A percentile compares a stretch with the other conserved stretches of the same genome.
Evolutionary conservation across 2,797 vertebrate species (phyloP).

Genomic region (Coregonus ussuriensis): DNA sequence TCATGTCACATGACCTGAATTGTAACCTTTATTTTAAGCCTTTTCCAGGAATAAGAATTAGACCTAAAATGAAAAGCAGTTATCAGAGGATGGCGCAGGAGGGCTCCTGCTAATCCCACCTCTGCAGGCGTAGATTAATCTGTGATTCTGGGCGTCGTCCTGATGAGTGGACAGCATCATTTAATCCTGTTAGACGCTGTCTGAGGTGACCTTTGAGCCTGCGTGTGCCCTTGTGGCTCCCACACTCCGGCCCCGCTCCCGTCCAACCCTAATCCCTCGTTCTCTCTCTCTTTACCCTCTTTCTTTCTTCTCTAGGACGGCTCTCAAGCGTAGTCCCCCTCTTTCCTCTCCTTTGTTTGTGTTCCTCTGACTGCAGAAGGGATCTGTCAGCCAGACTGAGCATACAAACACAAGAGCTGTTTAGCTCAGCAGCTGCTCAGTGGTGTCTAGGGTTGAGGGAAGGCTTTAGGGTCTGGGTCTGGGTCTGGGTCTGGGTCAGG

Average conservation of each 20-base stretch:
- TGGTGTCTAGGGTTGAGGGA: background rate
- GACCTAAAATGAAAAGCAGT: too few relatives aligned
- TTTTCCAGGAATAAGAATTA: too few relatives aligned
- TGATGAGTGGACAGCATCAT: slow-evolving; percentile 50
- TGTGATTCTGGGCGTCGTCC: slow-evolving; percentile 30
- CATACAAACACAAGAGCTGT: slow-evolving; percentile 37
- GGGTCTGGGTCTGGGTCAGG: too few relatives aligned
- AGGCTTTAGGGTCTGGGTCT: background rate
- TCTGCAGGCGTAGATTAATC: slow-evolving; percentile 40
- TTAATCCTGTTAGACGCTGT: slow-evolving; percentile 64
- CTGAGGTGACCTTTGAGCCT: slow-evolving; percentile 62
- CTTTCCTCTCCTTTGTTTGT: background rate
- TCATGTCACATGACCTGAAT: too few relatives aligned
- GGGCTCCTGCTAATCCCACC: slow-evolving; percentile 26
- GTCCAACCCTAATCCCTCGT: slow-evolving; percentile 42
- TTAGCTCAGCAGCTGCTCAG: slow-evolving; percentile 51
- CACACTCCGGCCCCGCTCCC: slow-evolving; percentile 34
- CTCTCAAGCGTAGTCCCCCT: slow-evolving; percentile 28
- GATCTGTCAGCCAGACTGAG: slow-evolving; percentile 45
- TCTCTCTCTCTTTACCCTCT: slow-evolving; percentile 51
- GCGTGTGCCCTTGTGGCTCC: slow-evolving; percentile 36
- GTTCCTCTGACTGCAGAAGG: slow-evolving; percentile 53
- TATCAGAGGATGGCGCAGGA: too few relatives aligned
- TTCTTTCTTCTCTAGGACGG: slow-evolving; percentile 6
- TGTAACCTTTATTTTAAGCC: too few relatives aligned